These are phyloP conservation scores for Pollimyrus isidori DNA, from an alignment of 2,113 vertebrate genomes.

Conservation along the genomic window DNA sequence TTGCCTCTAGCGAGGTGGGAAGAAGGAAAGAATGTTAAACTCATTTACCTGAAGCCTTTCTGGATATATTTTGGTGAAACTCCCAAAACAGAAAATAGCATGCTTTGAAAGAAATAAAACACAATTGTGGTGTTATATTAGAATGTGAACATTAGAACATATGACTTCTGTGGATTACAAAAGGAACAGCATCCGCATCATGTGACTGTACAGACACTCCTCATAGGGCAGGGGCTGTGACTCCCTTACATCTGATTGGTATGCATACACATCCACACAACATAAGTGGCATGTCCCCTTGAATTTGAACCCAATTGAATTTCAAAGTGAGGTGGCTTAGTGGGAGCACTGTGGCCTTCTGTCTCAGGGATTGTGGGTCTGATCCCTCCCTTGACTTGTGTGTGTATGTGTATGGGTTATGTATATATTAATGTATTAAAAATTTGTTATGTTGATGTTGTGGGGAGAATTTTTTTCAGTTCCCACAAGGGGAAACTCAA, in stretches of 20 bases:
- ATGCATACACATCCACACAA: not conserved
- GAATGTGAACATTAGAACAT: not conserved
- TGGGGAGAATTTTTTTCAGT: not conserved
- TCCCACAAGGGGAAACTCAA: not conserved
- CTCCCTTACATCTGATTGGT: not conserved
- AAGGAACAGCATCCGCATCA: not conserved
- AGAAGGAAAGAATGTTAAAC: not conserved
- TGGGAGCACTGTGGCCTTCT: not conserved
- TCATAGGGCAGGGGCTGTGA: not conserved
- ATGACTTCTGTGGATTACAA: not conserved
- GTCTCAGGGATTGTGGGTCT: not conserved
- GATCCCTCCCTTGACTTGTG: not conserved
- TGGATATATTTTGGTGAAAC: not conserved
- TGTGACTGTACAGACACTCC: not conserved
- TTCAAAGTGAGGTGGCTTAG: not conserved
- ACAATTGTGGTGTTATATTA: not conserved
- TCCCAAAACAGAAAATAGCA: not conserved
- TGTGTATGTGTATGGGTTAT: not conserved
- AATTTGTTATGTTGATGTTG: not conserved
- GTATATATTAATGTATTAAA: not conserved
- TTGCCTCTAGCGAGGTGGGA: not conserved
- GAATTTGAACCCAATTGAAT: conserved; percentile 6
- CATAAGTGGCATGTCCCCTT: not conserved
- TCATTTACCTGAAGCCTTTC: conserved; percentile 1
- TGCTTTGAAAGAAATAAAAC: not conserved